These are phyloP conservation scores for Coranthus polyacanthus DNA, from an alignment of 2,797 vertebrate genomes.

Conservation along the genomic window DNA sequence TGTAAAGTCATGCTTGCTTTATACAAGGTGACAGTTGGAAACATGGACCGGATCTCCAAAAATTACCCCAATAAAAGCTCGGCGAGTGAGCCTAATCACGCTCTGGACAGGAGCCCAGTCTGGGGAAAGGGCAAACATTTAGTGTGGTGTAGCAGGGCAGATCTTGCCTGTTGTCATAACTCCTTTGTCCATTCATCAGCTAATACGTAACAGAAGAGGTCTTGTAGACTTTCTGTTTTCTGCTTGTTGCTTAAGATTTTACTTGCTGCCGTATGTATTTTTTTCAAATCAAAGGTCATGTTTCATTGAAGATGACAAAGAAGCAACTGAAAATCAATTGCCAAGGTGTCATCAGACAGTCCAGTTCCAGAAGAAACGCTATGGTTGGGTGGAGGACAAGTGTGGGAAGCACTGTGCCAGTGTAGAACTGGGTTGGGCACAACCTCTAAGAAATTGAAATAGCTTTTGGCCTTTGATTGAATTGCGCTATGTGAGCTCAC, in stretches of 20 bases:
- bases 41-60: slow-evolving; percentile 60
- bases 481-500: slow-evolving; percentile 73
- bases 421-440: slow-evolving; percentile 50
- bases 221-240: too few relatives aligned
- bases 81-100: slow-evolving; percentile 49
- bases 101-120: slow-evolving; percentile 40
- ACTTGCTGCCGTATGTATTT: not conserved
- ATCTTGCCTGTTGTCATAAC: not conserved
- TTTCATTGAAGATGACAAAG: slow-evolving; percentile 1
- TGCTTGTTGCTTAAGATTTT: not conserved
- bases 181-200: slow-evolving; percentile 15
- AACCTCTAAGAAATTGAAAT: slow-evolving; percentile 81
- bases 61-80: slow-evolving; percentile 54
- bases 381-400: slow-evolving; percentile 23
- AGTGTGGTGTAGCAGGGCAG: slow-evolving; percentile 6
- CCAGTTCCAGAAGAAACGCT: slow-evolving; percentile 26
- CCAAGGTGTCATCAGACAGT: slow-evolving; percentile 28
- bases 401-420: slow-evolving; percentile 35
- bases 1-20: slow-evolving; percentile 59
- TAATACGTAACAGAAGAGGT: slow-evolving; percentile 10
- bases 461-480: slow-evolving; percentile 80
- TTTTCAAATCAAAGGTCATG: not conserved
- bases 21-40: slow-evolving; percentile 65
- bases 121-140: slow-evolving; percentile 42
- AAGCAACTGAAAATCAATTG: slow-evolving; percentile 1